Evolutionary conservation across 2,797 vertebrate species (phyloP), one percentile per base, ranked within the genome.

Genomic region (Falco naumanni): DNA sequence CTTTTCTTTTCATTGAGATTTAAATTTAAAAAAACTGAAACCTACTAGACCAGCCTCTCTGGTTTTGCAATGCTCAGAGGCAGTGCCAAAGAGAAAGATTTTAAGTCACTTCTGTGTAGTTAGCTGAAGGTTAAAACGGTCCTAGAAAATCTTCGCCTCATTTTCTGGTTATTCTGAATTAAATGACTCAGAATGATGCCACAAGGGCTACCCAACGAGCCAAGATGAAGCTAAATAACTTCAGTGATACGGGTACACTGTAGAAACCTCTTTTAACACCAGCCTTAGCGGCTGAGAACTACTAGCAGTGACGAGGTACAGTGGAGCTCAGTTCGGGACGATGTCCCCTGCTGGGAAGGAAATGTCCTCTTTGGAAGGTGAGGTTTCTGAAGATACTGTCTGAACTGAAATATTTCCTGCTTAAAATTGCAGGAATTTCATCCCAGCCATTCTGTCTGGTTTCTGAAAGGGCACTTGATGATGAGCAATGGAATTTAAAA

Each of bases 401-500:
- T 94, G 94, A 93, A 85, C 88, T 80, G 82, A 87, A 87, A 59
- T 68, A 22, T 83, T 94, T 92, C 86, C 63, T 61, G 48, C 53
- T 68, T 71, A 31, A 92, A 92, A 70, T 61, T 39, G 61, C 64
- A 87, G 75, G 77, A 87, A 79, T 6, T 68, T 91, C 39, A 56
- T 84, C 75, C 60, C 48, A 90, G 70, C 25, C 48, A 10, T 81
- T 89, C 70, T 70, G 16, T 53, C 86, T 93, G 16, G 26, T 48
- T 93, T 77, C 75, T 83, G 60, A 92, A 93, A 77, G 74, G 60
- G 43, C 53, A 41, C 48, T 93, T 51, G 53, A 66, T 84, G 77
- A 56, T 71, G 86, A 84, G 71, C 34, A 68, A 29, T 76, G 56
- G 83, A 94, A 91, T 91, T 91, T 51, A 69, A 87, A 95, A 71